A percentile compares a stretch with the other conserved stretches of the same genome.
Conservation (phyloP, 1,140 invertebrate genomes). For the Hypothenemus hampei region DNA sequence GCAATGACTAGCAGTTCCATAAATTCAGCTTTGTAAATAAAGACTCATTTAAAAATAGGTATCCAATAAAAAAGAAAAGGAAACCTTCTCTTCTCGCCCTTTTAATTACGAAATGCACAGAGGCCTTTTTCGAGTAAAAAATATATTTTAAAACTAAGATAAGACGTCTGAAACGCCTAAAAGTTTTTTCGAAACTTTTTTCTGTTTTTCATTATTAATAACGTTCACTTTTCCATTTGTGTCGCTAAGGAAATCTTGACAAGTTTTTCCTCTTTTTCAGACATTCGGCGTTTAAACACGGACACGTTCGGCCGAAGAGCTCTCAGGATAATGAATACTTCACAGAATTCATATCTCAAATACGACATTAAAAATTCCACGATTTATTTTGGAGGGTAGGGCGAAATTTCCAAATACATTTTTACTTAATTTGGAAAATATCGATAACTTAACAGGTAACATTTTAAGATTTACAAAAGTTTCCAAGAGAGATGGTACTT, state of each 20-base stretch:
- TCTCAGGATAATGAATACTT: background rate
- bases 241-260: background rate
- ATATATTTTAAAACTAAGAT: too few relatives aligned
- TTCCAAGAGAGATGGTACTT: background rate
- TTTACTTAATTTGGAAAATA: background rate
- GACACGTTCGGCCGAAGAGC: background rate
- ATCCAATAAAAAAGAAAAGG: too few relatives aligned
- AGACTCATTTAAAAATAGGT: too few relatives aligned
- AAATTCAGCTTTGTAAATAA: too few relatives aligned
- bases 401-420: too few relatives aligned
- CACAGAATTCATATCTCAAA: background rate
- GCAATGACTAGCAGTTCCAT: too few relatives aligned
- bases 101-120: too few relatives aligned
- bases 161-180: too few relatives aligned
- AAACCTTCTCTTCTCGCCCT: too few relatives aligned
- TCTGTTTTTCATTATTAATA: too few relatives aligned
- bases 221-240: background rate
- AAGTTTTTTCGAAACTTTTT: too few relatives aligned
- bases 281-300: background rate
- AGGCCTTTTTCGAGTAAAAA: too few relatives aligned
- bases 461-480: background rate
- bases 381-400: background rate
- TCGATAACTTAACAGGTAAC: background rate
- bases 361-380: background rate
- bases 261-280: background rate